These are phyloP conservation scores for Pheosia gnoma DNA, from an alignment of 2,888 invertebrate species.

Conservation along the genomic window DNA sequence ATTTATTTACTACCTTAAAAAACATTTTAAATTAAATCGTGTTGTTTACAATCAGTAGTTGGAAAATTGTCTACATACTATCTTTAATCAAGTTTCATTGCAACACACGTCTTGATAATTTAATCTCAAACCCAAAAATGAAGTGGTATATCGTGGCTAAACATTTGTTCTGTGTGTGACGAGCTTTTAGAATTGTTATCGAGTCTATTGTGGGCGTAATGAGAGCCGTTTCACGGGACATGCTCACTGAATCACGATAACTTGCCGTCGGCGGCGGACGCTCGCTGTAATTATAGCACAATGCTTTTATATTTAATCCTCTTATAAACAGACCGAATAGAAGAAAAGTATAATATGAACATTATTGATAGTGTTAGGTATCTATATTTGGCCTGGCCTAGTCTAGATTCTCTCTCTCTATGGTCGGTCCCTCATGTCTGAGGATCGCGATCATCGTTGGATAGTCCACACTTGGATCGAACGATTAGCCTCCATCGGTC, in stretches of 20 bases:
- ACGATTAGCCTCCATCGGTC: too few species aligned
- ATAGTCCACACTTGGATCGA: too few species aligned
- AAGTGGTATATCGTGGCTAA: conserved; percentile 48
- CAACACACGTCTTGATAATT: conserved; percentile 18
- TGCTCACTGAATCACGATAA: conserved; percentile 56
- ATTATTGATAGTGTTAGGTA: too few species aligned
- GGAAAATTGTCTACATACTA: not conserved
- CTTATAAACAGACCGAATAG: not conserved
- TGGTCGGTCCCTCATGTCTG: too few species aligned
- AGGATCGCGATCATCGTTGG: too few species aligned
- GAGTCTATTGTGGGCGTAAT: conserved; percentile 68
- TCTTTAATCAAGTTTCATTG: not conserved
- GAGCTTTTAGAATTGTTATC: conserved; percentile 72
- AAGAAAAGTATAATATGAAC: not conserved
- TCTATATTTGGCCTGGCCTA: too few species aligned
- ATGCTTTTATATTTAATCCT: not conserved
- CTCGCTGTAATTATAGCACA: conserved; percentile 42
- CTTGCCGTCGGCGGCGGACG: conserved; percentile 45
- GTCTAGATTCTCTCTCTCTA: too few species aligned
- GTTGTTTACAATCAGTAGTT: too few species aligned
- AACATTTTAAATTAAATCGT: too few species aligned
- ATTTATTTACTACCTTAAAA: too few species aligned
- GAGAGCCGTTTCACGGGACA: conserved; percentile 62
- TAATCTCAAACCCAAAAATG: conserved; percentile 32
- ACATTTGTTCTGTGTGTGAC: conserved; percentile 56